Conservation (phyloP, 2,888 invertebrate species). For the Schizaphis graminum region DNA sequence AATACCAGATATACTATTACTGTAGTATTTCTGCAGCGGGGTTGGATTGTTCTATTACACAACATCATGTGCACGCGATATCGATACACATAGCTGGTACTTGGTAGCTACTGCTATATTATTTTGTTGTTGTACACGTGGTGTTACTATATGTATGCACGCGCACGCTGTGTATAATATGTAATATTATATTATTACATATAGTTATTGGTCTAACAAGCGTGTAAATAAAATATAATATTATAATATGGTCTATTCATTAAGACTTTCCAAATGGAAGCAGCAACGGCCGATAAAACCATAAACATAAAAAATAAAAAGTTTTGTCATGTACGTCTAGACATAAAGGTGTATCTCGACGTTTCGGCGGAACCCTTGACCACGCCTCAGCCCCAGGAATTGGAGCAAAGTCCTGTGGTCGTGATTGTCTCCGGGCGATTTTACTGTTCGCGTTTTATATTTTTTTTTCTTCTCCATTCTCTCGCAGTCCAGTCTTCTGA, state of each 20-base stretch:
- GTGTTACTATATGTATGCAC: neutral
- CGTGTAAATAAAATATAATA: neutral
- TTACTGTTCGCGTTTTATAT: neutral
- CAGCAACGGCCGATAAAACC: slow-evolving; percentile 35
- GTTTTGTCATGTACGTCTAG: neutral
- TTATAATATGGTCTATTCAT: neutral
- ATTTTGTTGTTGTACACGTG: neutral
- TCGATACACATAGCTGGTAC: neutral
- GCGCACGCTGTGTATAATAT: neutral
- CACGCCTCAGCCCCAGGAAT: slow-evolving; percentile 62
- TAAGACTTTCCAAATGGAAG: slow-evolving; percentile 38
- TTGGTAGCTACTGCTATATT: neutral
- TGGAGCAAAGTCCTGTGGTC: slow-evolving; percentile 59
- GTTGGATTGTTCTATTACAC: slow-evolving; percentile 12
- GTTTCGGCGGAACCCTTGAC: slow-evolving; percentile 61
- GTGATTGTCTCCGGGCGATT: slow-evolving; percentile 52
- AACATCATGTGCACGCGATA: neutral
- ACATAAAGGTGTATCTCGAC: neutral
- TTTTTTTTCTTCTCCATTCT: slow-evolving; percentile 35
- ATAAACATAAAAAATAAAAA: neutral
- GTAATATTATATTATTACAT: neutral
- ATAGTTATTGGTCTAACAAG: neutral
- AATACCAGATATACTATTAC: neutral
- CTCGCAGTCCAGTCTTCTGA: neutral
- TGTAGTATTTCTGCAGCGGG: too few species aligned